Base-by-base conservation (phyloP, 1,140 invertebrate species). In the Hycleus phaleratus region DNA sequence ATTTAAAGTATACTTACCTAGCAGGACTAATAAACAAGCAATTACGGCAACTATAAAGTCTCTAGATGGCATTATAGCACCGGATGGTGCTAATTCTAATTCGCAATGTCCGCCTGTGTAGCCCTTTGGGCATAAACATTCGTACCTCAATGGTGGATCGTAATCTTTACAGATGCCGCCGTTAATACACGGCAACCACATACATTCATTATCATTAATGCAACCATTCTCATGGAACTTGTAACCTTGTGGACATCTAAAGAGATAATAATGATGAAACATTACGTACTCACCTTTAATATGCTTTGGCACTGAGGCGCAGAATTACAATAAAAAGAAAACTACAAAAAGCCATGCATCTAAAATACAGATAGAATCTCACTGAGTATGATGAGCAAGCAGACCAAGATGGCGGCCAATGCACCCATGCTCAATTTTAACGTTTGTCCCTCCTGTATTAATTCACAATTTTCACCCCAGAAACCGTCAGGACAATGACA, bases 361-460 rank as follows among this genome's bases (percentile, higher is more conserved):
- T 4, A 42, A 42, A 7, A 42, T 32, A 11, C 40, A 42, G 10
- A 42, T 4, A 56, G 45, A 52, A 49, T 32, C 87, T 90, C 84
- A 96, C 93, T 91, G 72, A 95, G 84, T 74, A 96, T 95, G 73
- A 94, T 91, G 71, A 95, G 82, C 60, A 95, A 85, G 78, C 92
- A 95, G 74, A 95, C 90, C 71, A 95, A 81, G 71, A 96, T 95
- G 60, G 92, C 91, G 45, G 92, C 92, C 60, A 95, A 77, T 46
- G 93, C 93, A 54, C 92, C 92, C 89, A 94, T 93, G 76, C 91
- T 92, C 52, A 95, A 82, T 73, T 93, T 91, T 56, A 96, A 80
- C 46, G 91, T 93, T 76, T 92, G 91, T 59, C 91, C 92, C 73
- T 95, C 90, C 72, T 94, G 90, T 40, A 93, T 85, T 49, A 93